These are phyloP conservation scores for Mnemiopsis leidyi DNA, from an alignment of 37 sponge, comb jelly and placozoan genomes.

Conservation along the genomic window DNA sequence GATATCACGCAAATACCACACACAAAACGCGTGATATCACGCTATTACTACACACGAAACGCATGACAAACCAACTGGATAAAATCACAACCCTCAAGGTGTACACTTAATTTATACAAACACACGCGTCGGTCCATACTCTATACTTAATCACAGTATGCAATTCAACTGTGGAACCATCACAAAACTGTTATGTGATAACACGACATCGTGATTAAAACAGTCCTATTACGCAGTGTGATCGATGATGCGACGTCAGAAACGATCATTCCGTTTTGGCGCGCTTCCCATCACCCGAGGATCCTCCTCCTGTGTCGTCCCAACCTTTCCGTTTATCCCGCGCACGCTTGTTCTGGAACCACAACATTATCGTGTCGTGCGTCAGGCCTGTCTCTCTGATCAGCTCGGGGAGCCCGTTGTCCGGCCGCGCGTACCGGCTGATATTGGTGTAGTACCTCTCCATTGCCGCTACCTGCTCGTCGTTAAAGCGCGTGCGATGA, in stretches of 20 bases:
- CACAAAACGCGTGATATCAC: too few species aligned
- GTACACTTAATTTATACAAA: neutral
- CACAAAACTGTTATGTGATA: neutral
- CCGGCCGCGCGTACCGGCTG: slow-evolving; percentile 56
- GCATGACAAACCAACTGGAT: neutral
- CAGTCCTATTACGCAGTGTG: neutral
- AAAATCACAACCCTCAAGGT: neutral
- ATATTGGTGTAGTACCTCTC: slow-evolving; percentile 56
- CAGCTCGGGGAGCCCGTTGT: slow-evolving; percentile 64
- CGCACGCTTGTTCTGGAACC: slow-evolving; percentile 61
- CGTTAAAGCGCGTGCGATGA: slow-evolving; percentile 38
- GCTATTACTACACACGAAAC: too few species aligned
- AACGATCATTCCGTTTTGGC: slow-evolving; percentile 19
- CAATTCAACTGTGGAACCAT: neutral
- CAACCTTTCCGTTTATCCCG: slow-evolving; percentile 44
- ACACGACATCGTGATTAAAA: neutral
- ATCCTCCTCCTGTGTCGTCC: slow-evolving; percentile 41
- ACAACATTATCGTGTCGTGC: slow-evolving; percentile 62
- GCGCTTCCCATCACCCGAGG: neutral
- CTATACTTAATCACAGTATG: neutral
- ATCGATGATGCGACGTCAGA: neutral
- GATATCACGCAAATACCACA: too few species aligned
- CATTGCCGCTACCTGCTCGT: slow-evolving; percentile 60
- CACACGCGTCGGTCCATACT: neutral
- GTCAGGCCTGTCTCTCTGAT: slow-evolving; percentile 59